Base-by-base conservation (phyloP, 2,888 invertebrate genomes). In the Coronaproctus castanopsis region DNA sequence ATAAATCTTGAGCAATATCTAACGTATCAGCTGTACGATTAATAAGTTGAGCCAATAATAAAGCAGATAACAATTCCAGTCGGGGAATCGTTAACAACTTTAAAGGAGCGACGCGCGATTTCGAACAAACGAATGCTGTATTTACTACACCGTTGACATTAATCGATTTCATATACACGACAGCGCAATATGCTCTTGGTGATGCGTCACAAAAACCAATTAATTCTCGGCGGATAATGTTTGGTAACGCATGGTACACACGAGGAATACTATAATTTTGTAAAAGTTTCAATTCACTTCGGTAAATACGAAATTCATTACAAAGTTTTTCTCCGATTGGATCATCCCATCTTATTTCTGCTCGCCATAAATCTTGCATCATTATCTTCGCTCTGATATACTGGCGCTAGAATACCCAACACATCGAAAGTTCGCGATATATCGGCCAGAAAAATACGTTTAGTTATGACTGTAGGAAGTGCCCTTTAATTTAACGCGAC, bases 51-150 rank as follows among this genome's bases (percentile, higher is more conserved):
- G 63, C 58, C 57, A 63, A 53, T 10, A 63, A 52, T 20, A 59
- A 18, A 14, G 62, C 63, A 55, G 60, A 62, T 24, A 53, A 56
- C 3, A 64, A 58, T 48, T 64, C 63, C 21, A 64, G 54, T 1
- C 62, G 58, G 3, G 64, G 63, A 2, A 64, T 52, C 14, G 63
- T 57, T 1, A 23, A 20, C 23, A 24, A 49, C 22, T 63, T 64
- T 14, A 64, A 21, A 1, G 64, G 61, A 1, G 63, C 63, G 1
- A 63, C 62, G 52, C 57, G 24, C 1, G 60, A 58, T 57, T 61
- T 63, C 0, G 63, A 54, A 52, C 80, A 69, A 79, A 83, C 52
- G 79, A 80, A 18, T 77, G 81, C 65, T 79, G 80, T 66, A 81
- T 63, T 8, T 59, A 62, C 36, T 55, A 59, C 24, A 57, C 63